Conservation (phyloP, 2,113 vertebrate genomes). For the Rhinolophus ferrumequinum region DNA sequence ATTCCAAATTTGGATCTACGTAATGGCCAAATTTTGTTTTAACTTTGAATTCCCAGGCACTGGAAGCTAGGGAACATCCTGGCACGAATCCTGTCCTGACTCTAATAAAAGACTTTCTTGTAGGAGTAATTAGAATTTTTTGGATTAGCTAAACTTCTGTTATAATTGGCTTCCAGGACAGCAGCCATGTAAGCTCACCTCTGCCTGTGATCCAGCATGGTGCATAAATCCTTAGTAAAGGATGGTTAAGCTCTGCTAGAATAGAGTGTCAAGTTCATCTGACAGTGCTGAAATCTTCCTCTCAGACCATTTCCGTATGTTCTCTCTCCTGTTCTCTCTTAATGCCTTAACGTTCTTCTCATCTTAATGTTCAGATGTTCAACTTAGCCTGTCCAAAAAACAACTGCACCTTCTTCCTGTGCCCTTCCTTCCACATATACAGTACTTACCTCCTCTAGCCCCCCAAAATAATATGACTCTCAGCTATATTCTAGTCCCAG, state of each 20-base stretch:
- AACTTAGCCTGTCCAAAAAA: not conserved
- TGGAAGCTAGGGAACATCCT: not conserved
- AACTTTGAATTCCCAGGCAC: not conserved
- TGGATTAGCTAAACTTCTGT: not conserved
- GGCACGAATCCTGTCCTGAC: not conserved
- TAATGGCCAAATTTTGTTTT: not conserved
- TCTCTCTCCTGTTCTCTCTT: not conserved
- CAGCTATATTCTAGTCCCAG: not conserved
- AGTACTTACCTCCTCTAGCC: not conserved
- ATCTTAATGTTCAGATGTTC: not conserved
- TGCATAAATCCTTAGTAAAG: not conserved
- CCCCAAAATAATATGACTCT: not conserved
- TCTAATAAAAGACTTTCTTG: constrained; percentile 12
- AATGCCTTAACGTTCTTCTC: not conserved
- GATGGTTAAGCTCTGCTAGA: not conserved
- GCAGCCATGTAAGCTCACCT: not conserved
- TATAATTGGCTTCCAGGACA: not conserved
- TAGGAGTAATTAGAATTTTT: not conserved
- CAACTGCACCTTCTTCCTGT: not conserved
- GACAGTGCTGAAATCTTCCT: not conserved
- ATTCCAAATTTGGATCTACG: not conserved
- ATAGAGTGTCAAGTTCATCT: not conserved
- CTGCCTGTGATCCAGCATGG: not conserved
- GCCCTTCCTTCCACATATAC: not conserved
- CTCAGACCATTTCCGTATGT: not conserved